phyloP scores from a whole-genome alignment of 1,140 invertebrate genomes.

The Macrotrachela quadricornifera region DNA sequence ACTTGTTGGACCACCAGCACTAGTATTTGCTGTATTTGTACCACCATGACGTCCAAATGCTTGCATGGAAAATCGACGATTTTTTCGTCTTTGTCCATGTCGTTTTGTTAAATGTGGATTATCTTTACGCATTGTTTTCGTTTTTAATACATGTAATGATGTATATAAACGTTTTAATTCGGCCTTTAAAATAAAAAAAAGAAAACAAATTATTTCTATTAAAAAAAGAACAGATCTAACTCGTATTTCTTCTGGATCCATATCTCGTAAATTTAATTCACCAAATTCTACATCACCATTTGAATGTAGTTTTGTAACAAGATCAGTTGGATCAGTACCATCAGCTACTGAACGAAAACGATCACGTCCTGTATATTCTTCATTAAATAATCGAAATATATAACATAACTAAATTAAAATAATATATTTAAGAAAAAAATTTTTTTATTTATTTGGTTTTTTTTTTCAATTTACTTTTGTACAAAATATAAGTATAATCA shows the following conservation, averaged over 20 bases:
- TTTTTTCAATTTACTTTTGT: conserved; percentile 5
- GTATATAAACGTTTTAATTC: conserved; percentile 76
- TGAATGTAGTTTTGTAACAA: too few species aligned
- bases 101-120: conserved; percentile 78
- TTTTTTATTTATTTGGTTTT: too few species aligned
- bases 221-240: conserved; percentile 22
- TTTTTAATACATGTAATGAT: conserved; percentile 53
- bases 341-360: too few species aligned
- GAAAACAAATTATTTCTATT: conserved; percentile 2
- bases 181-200: conserved; percentile 32
- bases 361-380: background rate
- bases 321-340: too few species aligned
- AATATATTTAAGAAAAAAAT: too few species aligned
- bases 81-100: conserved; percentile 68
- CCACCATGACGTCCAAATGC: too few species aligned
- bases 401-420: conserved; percentile 3
- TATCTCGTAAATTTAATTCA: conserved; percentile 59
- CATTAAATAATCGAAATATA: conserved; percentile 13
- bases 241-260: conserved; percentile 70
- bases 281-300: conserved; percentile 59
- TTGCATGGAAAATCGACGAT: conserved; percentile 48
- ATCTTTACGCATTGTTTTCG: conserved; percentile 68
- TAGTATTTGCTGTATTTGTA: too few species aligned
- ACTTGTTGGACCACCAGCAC: too few species aligned
- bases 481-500: conserved; percentile 13